Conservation (phyloP, 2,888 invertebrate genomes). For the Electrophaes corylata region DNA sequence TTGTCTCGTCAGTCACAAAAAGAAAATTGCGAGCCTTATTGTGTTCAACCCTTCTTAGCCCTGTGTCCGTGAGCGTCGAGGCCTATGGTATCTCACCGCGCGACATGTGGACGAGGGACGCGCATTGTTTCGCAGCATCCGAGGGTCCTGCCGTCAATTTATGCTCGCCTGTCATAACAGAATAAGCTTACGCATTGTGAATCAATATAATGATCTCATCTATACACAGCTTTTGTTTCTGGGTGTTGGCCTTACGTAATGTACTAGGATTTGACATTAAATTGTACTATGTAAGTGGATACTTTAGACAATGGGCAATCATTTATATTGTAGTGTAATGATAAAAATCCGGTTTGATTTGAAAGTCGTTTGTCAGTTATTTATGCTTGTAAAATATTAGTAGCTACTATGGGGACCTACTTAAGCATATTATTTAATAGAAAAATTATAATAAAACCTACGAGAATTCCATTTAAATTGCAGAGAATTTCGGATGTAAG, state of each 20-base stretch:
- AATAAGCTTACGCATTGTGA: constrained; percentile 83
- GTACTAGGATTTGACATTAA: constrained; percentile 71
- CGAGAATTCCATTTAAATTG: background rate
- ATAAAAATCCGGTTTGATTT: constrained; percentile 47
- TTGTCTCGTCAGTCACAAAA: constrained; percentile 73
- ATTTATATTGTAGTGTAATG: constrained; percentile 60
- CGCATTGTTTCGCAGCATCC: constrained; percentile 81
- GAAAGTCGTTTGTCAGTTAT: constrained; percentile 32
- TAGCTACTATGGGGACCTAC: constrained; percentile 4
- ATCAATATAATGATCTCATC: constrained; percentile 81
- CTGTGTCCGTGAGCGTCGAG: constrained; percentile 70
- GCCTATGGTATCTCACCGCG: constrained; percentile 74
- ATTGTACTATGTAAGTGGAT: constrained; percentile 62
- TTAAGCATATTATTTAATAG: background rate
- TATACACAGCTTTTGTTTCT: constrained; percentile 76
- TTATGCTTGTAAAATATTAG: constrained; percentile 11
- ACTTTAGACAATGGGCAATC: constrained; percentile 65
- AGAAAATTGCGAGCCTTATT: constrained; percentile 74
- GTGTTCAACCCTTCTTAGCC: constrained; percentile 69
- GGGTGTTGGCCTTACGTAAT: constrained; percentile 75
- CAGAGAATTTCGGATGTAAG: too few species aligned
- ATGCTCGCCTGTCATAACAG: constrained; percentile 83
- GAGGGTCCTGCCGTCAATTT: constrained; percentile 78
- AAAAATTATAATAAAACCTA: background rate
- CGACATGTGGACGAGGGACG: constrained; percentile 68